Percentiles rank a stretch among this genome's conserved stretches.
phyloP scores from a whole-genome alignment of 2,797 vertebrate species.

The Amazona finschi region DNA sequence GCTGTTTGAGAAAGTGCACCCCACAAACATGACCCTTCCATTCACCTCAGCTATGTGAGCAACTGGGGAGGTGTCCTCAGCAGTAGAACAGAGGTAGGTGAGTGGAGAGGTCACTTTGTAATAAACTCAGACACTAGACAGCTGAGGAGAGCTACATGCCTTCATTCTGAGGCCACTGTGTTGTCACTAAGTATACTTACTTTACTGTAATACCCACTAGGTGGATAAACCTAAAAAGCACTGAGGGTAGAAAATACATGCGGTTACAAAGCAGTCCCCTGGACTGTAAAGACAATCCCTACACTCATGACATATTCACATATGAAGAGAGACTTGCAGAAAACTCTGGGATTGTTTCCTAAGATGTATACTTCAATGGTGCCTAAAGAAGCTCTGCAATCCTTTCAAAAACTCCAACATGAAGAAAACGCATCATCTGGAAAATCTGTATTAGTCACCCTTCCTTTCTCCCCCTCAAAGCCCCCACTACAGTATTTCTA shows the following conservation, averaged over 20 bases:
- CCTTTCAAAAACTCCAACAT: background rate
- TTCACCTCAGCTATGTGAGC: background rate
- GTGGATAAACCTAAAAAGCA: background rate
- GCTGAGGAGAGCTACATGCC: background rate
- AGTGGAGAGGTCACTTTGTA: background rate
- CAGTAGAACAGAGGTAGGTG: accelerated
- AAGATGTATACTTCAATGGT: accelerated
- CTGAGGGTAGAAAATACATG: background rate
- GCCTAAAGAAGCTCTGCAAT: background rate
- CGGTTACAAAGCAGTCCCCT: background rate
- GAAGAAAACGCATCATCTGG: background rate
- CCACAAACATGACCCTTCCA: background rate
- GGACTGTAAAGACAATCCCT: background rate
- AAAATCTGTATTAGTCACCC: background rate
- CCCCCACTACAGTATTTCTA: background rate
- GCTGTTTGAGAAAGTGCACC: background rate
- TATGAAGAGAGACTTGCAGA: background rate
- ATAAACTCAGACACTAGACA: background rate
- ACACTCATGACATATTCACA: background rate
- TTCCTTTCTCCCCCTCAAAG: background rate
- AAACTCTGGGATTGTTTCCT: background rate
- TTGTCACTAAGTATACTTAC: background rate
- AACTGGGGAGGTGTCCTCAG: background rate
- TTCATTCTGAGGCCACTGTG: background rate
- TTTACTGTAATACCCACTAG: background rate